A percentile compares a stretch with the other conserved stretches of the same genome.
phyloP scores from a whole-genome alignment of 2,113 vertebrate genomes.

The Otolemur garnettii region DNA sequence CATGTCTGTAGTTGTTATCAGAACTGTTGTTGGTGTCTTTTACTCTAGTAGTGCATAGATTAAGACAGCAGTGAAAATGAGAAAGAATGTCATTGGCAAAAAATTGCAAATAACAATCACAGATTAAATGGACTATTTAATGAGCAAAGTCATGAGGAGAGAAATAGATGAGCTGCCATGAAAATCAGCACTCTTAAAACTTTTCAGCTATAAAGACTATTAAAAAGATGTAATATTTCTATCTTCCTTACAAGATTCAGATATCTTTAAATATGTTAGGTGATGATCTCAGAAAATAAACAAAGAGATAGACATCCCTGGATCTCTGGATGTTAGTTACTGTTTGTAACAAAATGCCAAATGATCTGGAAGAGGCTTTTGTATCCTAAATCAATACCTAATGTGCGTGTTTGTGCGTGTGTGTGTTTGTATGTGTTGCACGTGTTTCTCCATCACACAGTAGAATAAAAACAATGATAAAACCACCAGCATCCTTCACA shows the following conservation, averaged over 20 bases:
- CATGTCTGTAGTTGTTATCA: neutral
- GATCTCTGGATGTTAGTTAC: neutral
- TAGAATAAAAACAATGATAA: neutral
- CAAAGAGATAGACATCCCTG: neutral
- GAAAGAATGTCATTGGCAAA: slow-evolving; percentile 36
- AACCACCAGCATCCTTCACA: neutral
- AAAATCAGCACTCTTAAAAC: slow-evolving; percentile 25
- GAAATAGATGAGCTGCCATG: neutral
- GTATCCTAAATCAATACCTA: slow-evolving; percentile 45
- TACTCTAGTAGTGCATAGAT: neutral
- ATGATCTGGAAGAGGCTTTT: neutral
- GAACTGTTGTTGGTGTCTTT: neutral
- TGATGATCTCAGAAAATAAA: neutral
- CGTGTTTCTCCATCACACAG: neutral
- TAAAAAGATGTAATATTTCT: neutral
- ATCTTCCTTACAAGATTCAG: slow-evolving; percentile 18
- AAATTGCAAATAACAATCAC: neutral
- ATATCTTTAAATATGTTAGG: neutral
- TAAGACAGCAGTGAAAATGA: neutral
- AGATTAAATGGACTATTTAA: slow-evolving; percentile 1
- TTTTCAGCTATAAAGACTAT: slow-evolving; percentile 16
- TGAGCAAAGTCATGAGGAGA: neutral
- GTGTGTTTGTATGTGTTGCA: neutral
- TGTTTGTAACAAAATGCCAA: slow-evolving; percentile 53
- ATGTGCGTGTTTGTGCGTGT: neutral